phyloP scores from a whole-genome alignment of 1,140 invertebrate species.

The Drosophila pallidifrons region DNA sequence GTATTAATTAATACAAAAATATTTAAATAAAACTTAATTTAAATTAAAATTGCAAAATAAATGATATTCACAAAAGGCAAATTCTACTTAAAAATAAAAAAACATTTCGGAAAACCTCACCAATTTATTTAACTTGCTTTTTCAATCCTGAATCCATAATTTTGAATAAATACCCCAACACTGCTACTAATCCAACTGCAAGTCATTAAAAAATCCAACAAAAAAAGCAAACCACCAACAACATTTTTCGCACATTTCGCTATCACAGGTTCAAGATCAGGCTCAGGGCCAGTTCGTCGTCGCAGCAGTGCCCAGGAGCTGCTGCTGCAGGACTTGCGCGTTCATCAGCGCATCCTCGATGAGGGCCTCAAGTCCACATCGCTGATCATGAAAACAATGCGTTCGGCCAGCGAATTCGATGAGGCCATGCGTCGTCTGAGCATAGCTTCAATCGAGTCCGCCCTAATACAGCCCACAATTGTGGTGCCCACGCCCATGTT shows the following conservation, averaged over 20 bases:
- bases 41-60: neutral
- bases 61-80: no score
- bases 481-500: slow-evolving; percentile 77
- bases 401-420: slow-evolving; percentile 82
- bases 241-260: slow-evolving; percentile 79
- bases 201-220: slow-evolving; percentile 34
- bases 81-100: no score
- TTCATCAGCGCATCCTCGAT: slow-evolving; percentile 77
- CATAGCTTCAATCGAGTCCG: slow-evolving; percentile 80
- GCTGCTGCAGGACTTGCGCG: slow-evolving; percentile 72
- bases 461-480: slow-evolving; percentile 62
- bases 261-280: slow-evolving; percentile 34
- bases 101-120: neutral
- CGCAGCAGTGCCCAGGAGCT: slow-evolving; percentile 73
- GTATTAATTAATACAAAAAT: no score
- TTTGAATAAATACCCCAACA: slow-evolving; percentile 2
- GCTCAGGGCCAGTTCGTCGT: slow-evolving; percentile 30
- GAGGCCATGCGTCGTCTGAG: slow-evolving; percentile 82
- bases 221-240: slow-evolving; percentile 65
- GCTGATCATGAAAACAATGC: slow-evolving; percentile 83
- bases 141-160: neutral
- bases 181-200: slow-evolving; percentile 47
- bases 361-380: slow-evolving; percentile 83
- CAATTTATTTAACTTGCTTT: neutral
- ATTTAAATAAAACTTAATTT: neutral